Percentiles rank a stretch among this genome's conserved stretches.
Evolutionary conservation across 2,113 vertebrate species (phyloP).

Genomic region (Hucho hucho): DNA sequence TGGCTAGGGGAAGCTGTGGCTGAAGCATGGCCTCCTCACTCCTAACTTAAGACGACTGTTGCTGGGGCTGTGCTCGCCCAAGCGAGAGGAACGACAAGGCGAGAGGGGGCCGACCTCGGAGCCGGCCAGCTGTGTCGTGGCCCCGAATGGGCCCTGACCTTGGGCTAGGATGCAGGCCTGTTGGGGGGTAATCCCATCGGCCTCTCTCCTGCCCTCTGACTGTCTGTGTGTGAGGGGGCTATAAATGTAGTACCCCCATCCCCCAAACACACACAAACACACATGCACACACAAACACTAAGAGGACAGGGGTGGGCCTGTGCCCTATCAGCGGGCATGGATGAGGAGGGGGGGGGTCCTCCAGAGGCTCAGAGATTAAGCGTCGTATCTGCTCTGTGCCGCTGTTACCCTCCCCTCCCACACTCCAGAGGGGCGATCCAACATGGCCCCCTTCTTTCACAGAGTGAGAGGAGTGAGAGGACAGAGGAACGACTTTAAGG

Average conservation of each 20-base stretch:
- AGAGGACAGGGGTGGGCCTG: neutral
- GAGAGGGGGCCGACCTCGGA: neutral
- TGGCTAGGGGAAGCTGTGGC: constrained; percentile 4
- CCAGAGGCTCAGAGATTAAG: constrained; percentile 26
- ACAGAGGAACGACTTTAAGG: constrained; percentile 13
- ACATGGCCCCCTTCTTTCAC: constrained; percentile 17
- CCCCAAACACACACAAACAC: neutral
- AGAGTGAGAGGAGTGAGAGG: neutral
- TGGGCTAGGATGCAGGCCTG: constrained; percentile 5
- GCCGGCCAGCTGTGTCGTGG: constrained; percentile 5
- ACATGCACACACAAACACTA: neutral
- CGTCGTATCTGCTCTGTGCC: constrained; percentile 12
- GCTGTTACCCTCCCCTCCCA: neutral
- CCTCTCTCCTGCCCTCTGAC: neutral
- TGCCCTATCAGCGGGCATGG: neutral
- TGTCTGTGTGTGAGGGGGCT: neutral
- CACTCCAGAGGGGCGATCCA: constrained; percentile 18
- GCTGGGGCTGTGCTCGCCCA: constrained; percentile 8
- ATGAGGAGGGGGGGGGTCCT: neutral
- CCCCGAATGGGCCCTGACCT: constrained; percentile 10
- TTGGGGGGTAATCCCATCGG: constrained; percentile 3
- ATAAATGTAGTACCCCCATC: neutral
- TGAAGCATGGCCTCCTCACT: neutral
- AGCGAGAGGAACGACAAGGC: neutral
- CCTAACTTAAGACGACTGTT: constrained; percentile 1